Evolutionary conservation across 2,113 vertebrate species (phyloP).

Genomic region (Alligator mississippiensis): DNA sequence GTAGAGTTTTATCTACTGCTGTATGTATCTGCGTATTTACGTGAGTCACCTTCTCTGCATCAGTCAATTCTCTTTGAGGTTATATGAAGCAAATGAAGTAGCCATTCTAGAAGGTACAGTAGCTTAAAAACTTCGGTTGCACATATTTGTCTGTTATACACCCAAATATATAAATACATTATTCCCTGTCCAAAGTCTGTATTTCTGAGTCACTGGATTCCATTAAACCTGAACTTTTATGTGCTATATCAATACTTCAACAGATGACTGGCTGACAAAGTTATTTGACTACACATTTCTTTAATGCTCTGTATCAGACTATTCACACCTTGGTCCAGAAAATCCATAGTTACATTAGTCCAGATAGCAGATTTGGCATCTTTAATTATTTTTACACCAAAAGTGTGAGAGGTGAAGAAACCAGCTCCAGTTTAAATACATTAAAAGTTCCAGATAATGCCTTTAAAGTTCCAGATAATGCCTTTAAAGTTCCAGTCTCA

Average conservation of each 20-base stretch:
- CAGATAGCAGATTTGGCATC: neutral
- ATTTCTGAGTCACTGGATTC: neutral
- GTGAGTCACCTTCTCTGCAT: conserved; percentile 47
- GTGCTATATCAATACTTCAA: neutral
- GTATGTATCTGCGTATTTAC: conserved; percentile 63
- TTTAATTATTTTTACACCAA: too few species aligned
- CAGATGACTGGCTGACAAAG: neutral
- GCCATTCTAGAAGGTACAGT: conserved; percentile 14
- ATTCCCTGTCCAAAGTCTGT: neutral
- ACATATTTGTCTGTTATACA: conserved; percentile 23
- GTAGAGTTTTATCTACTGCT: neutral
- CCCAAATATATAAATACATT: neutral
- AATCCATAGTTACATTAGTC: neutral
- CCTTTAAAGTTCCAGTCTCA: too few species aligned
- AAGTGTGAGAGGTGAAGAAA: neutral
- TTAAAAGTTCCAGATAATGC: neutral
- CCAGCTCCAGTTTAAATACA: neutral
- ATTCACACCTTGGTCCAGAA: neutral
- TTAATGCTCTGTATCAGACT: neutral
- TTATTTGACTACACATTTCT: neutral
- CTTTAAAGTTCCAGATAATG: too few species aligned
- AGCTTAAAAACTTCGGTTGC: conserved; percentile 5
- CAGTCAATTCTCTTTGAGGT: conserved; percentile 32
- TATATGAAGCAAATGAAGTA: conserved; percentile 45
- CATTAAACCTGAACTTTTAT: neutral